Evolutionary conservation across 2,888 invertebrate species (phyloP).

Genomic region (Tenthredo distinguenda): DNA sequence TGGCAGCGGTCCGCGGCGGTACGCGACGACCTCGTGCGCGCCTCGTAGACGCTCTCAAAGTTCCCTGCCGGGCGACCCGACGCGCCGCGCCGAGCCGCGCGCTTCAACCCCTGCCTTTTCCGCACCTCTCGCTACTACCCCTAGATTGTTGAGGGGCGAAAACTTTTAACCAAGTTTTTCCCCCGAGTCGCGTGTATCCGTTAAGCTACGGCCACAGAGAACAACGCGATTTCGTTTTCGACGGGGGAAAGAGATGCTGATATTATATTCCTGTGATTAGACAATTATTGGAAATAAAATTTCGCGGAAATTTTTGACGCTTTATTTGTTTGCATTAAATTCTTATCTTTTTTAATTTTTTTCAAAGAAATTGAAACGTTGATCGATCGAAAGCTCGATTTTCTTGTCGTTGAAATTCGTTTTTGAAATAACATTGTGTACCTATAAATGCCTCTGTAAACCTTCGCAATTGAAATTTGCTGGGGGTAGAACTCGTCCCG

Average conservation of each 20-base stretch:
- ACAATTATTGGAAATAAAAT: not conserved
- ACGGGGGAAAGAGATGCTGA: not conserved
- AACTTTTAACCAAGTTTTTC: constrained; percentile 70
- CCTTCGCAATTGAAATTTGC: not conserved
- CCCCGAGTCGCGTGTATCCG: constrained; percentile 50
- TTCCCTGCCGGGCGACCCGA: constrained; percentile 50
- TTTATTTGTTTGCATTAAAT: too few species aligned
- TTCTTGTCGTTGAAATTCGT: not conserved
- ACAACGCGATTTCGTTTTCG: not conserved
- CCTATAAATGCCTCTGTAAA: not conserved
- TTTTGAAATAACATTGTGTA: not conserved
- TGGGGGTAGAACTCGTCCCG: not conserved
- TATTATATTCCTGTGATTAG: not conserved
- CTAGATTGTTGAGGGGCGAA: constrained; percentile 26
- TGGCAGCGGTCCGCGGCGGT: constrained; percentile 68
- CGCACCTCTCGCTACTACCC: not conserved
- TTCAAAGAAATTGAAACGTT: not conserved
- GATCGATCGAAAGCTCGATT: not conserved
- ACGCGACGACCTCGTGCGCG: constrained; percentile 58
- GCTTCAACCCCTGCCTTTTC: not conserved
- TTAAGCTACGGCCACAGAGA: constrained; percentile 30
- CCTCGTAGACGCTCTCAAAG: constrained; percentile 67
- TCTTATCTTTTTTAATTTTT: not conserved
- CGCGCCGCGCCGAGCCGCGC: constrained; percentile 50
- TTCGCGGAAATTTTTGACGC: too few species aligned